Evolutionary conservation across 2,888 invertebrate species (phyloP).

Genomic region (Platycheirus rosarum): DNA sequence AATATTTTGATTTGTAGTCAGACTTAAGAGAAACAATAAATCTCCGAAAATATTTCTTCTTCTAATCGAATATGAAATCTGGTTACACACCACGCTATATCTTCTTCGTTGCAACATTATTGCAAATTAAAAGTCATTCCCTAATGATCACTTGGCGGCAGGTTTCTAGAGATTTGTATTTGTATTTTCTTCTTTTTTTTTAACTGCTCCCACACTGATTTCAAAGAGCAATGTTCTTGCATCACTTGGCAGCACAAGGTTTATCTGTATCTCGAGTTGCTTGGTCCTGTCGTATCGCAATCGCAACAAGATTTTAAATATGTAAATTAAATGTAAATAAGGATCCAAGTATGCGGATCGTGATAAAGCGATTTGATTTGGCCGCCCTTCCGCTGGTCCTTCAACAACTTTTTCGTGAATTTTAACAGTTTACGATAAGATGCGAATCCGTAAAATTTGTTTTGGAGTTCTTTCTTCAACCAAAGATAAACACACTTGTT

Average conservation of each 20-base stretch:
- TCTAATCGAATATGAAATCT: constrained; percentile 58
- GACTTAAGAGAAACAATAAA: constrained; percentile 38
- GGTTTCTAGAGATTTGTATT: background rate
- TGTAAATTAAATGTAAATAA: constrained; percentile 75
- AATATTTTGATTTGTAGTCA: constrained; percentile 57
- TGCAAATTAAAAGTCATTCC: constrained; percentile 58
- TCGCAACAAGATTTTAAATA: constrained; percentile 74
- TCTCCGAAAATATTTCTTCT: constrained; percentile 28
- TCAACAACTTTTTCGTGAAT: constrained; percentile 74
- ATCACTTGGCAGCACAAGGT: constrained; percentile 49
- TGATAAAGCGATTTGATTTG: constrained; percentile 74
- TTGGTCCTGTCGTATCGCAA: constrained; percentile 72
- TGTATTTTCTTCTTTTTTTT: background rate
- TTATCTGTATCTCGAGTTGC: constrained; percentile 65
- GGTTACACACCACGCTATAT: constrained; percentile 39
- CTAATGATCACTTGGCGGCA: constrained; percentile 60
- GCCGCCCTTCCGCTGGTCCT: constrained; percentile 72
- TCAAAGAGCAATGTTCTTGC: constrained; percentile 49
- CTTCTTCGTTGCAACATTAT: constrained; percentile 45
- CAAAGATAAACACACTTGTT: constrained; percentile 68
- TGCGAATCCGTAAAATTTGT: constrained; percentile 71
- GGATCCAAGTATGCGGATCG: constrained; percentile 73
- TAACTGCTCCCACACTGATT: constrained; percentile 16
- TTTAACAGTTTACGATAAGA: constrained; percentile 74
- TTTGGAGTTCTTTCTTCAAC: constrained; percentile 42